Percentiles rank a stretch among this genome's conserved stretches.
Conservation (phyloP, 1,140 invertebrate genomes). For the Planococcus citri region DNA sequence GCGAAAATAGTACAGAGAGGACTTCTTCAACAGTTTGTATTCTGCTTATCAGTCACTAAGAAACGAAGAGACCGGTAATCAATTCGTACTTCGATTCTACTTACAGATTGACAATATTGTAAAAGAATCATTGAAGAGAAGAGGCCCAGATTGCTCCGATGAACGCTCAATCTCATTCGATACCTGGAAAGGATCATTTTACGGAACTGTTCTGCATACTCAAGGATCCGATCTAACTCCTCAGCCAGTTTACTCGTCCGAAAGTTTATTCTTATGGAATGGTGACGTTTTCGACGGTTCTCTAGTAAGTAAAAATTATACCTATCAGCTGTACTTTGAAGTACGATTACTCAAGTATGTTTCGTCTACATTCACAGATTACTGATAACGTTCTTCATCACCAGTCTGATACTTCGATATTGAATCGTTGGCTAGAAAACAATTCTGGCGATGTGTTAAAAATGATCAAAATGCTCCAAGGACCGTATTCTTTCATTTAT, state of each 20-base stretch:
- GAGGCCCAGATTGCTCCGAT: conserved; percentile 22
- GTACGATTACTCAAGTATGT: neutral
- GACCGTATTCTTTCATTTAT: conserved; percentile 75
- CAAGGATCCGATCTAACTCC: conserved; percentile 24
- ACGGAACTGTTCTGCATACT: conserved; percentile 25
- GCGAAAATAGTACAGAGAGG: neutral
- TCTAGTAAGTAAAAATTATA: conserved; percentile 30
- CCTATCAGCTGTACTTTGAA: neutral
- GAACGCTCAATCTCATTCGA: neutral
- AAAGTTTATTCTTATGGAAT: conserved; percentile 59
- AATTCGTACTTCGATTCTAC: too few relatives aligned
- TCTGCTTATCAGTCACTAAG: neutral
- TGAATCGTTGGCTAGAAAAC: conserved; percentile 19
- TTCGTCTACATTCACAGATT: neutral
- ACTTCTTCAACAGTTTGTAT: neutral
- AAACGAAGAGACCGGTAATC: neutral
- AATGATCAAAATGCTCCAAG: conserved; percentile 45
- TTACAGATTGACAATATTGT: too few relatives aligned
- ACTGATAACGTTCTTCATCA: conserved; percentile 14
- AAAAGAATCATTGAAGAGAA: conserved; percentile 16
- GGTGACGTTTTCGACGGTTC: conserved; percentile 59
- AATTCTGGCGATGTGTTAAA: conserved; percentile 7
- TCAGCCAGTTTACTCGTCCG: conserved; percentile 31
- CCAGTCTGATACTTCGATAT: conserved; percentile 12
- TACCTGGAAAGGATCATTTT: conserved; percentile 17